A percentile compares a stretch with the other conserved stretches of the same genome.
Conservation (phyloP, 1,140 invertebrate species). For the Lepidotrigona ventralis region DNA sequence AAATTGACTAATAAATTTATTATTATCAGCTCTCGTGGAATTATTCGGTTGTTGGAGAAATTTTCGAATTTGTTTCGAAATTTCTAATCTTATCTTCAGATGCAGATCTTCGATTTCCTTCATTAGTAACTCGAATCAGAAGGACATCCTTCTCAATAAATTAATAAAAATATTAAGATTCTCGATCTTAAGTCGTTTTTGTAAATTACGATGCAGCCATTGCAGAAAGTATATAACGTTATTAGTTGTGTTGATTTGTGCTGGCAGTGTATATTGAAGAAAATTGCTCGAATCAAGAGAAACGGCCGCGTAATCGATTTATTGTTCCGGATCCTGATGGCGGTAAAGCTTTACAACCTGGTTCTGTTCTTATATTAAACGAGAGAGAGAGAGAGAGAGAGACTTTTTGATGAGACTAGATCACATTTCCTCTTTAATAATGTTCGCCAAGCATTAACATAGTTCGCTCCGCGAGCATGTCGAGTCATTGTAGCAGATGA, state of each 20-base stretch:
- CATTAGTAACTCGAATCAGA: no score
- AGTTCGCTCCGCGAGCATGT: neutral
- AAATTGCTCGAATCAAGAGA: neutral
- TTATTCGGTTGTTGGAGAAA: no score
- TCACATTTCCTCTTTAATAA: neutral
- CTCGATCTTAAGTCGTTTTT: no score
- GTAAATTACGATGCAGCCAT: no score
- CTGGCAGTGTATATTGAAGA: neutral
- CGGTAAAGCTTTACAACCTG: neutral
- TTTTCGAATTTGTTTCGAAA: no score
- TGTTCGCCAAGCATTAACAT: neutral
- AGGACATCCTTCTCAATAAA: no score
- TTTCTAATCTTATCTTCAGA: no score
- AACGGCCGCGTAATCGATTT: conserved; percentile 5
- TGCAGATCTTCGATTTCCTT: no score
- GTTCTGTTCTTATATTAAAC: neutral
- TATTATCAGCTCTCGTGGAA: no score
- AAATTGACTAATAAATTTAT: no score
- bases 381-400: neutral
- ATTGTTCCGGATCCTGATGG: neutral
- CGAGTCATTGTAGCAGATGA: conserved; percentile 26
- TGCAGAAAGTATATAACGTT: neutral
- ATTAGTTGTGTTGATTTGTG: neutral
- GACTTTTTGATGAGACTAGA: neutral
- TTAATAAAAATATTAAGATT: no score